Evolutionary conservation across 2,113 vertebrate genomes (phyloP).

Genomic region (Coptodon bakossiorum): DNA sequence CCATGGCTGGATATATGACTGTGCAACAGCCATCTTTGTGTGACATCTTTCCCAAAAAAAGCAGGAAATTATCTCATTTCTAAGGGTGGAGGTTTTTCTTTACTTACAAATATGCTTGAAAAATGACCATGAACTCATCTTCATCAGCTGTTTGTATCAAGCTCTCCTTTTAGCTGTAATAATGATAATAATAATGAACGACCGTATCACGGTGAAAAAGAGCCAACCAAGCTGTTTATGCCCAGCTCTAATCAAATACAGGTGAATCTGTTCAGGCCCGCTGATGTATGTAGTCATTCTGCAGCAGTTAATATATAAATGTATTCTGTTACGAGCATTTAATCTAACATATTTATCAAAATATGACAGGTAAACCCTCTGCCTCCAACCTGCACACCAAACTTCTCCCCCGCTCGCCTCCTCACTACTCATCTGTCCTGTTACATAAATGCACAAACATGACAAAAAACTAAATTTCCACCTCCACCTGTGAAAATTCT

Average conservation of each 20-base stretch:
- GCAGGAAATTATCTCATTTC: not conserved
- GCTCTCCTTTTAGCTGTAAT: not conserved
- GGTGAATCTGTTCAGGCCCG: not conserved
- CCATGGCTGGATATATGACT: not conserved
- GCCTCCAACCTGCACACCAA: not conserved
- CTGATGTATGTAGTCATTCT: not conserved
- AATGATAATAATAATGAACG: not conserved
- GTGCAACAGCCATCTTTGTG: not conserved
- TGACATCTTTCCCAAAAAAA: not conserved
- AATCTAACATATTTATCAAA: not conserved
- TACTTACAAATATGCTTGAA: not conserved
- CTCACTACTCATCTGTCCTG: not conserved
- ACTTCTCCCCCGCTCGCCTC: not conserved
- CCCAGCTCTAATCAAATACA: not conserved
- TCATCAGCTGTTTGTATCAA: not conserved
- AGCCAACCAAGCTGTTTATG: not conserved
- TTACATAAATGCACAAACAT: not conserved
- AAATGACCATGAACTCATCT: not conserved
- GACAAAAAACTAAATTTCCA: not conserved
- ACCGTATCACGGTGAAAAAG: not conserved
- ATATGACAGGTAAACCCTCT: not conserved
- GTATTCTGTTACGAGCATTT: not conserved
- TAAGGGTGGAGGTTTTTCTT: not conserved
- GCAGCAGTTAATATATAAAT: not conserved
- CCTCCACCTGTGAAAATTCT: not conserved